Evolutionary conservation across 1,140 invertebrate species (phyloP).

Genomic region (Kradibia gibbosae): DNA sequence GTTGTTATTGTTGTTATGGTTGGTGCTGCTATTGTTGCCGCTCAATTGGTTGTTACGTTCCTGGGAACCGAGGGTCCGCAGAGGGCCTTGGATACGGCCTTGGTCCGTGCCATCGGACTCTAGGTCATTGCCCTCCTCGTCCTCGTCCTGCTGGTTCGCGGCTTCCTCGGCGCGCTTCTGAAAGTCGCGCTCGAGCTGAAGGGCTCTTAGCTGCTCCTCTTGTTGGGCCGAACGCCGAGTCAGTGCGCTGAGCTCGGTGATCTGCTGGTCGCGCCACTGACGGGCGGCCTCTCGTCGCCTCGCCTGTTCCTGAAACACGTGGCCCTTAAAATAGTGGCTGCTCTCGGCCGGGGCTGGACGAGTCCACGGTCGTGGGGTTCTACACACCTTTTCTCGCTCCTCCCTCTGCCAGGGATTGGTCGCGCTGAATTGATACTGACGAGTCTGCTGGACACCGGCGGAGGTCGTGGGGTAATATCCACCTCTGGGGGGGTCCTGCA

Average conservation of each 20-base stretch:
- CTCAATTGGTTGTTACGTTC: slow-evolving; percentile 58
- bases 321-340: neutral
- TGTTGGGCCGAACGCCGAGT: slow-evolving; percentile 83
- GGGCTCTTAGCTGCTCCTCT: slow-evolving; percentile 87
- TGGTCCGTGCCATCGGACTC: slow-evolving; percentile 65
- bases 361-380: too few relatives aligned
- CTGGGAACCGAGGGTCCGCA: slow-evolving; percentile 66
- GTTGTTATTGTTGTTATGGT: slow-evolving; percentile 6
- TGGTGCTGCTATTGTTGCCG: slow-evolving; percentile 12
- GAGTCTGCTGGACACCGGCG: slow-evolving; percentile 64
- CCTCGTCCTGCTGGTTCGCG: slow-evolving; percentile 84
- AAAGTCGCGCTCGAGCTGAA: slow-evolving; percentile 90
- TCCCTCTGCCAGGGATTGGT: slow-evolving; percentile 91
- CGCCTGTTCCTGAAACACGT: slow-evolving; percentile 76
- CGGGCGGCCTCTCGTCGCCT: slow-evolving; percentile 80
- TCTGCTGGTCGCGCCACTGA: slow-evolving; percentile 87
- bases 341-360: too few relatives aligned
- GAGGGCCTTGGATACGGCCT: slow-evolving; percentile 70
- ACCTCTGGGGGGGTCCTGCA: slow-evolving; percentile 83
- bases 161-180: slow-evolving; percentile 87
- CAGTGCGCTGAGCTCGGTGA: slow-evolving; percentile 81
- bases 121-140: slow-evolving; percentile 75
- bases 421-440: slow-evolving; percentile 72
- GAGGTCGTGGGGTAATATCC: slow-evolving; percentile 77
- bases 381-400: slow-evolving; percentile 83